phyloP scores from a whole-genome alignment of 2,888 invertebrate species.

The Protonemura montana region DNA sequence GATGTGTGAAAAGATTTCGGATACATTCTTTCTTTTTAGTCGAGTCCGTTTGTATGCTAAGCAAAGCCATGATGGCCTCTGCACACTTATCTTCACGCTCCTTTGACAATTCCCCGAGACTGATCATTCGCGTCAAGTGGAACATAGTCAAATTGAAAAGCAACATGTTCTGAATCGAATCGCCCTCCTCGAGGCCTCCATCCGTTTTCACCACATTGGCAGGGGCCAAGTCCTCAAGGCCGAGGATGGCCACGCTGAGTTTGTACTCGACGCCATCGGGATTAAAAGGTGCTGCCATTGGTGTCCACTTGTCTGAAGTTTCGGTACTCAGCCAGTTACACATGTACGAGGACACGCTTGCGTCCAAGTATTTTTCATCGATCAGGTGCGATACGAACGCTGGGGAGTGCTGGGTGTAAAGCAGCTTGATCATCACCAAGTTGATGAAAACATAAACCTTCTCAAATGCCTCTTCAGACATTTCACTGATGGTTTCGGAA shows the following conservation, averaged over 20 bases:
- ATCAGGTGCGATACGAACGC: constrained; percentile 30
- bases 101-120: constrained; percentile 51
- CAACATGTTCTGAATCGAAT: constrained; percentile 56
- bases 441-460: constrained; percentile 35
- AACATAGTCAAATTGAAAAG: constrained; percentile 59
- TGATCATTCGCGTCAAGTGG: constrained; percentile 55
- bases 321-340: not conserved
- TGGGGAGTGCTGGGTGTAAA: constrained; percentile 36
- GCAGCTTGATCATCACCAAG: constrained; percentile 40
- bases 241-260: not conserved
- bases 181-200: not conserved
- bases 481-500: constrained; percentile 15
- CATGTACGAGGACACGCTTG: not conserved
- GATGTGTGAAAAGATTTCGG: constrained; percentile 58
- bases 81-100: constrained; percentile 52
- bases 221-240: not conserved
- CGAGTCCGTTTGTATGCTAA: constrained; percentile 52
- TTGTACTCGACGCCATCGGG: constrained; percentile 5
- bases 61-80: constrained; percentile 52
- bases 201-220: not conserved
- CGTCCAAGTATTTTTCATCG: not conserved
- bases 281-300: not conserved
- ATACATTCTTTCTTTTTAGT: constrained; percentile 51
- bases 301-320: not conserved
- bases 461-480: not conserved